Evolutionary conservation across 2,113 vertebrate genomes (phyloP), one percentile per base, ranked within the genome.

Genomic region (Patagioenas fasciata): DNA sequence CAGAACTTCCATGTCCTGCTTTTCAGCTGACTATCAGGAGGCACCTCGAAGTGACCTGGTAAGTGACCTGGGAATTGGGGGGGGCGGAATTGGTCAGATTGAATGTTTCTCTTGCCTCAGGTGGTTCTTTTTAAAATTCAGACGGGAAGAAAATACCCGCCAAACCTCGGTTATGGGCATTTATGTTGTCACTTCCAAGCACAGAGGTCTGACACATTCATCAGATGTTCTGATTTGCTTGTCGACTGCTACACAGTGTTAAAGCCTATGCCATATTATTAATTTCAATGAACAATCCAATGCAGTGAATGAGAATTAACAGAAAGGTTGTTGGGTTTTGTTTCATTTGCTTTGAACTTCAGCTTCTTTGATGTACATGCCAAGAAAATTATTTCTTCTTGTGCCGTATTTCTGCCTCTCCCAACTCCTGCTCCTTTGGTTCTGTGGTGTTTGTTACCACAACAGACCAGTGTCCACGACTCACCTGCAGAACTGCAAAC

Each of bases 31-130:
- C 57, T 99, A 98, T 93, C 98, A 99, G 89, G 99, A 99, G 28
- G 93, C 98, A 70, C 97, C 98, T 19, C 99, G 98, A 86, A 98
- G 98, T 25, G 99, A 99, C 93, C 97, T 99, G 71, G 99, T 99
- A 91, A 97, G 98, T 98, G 44, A 20, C 54, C 36, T 50, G 42
- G 53, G 5, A 47, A 13, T 1, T 61, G 29, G 19, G 58, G 15
- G 0, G 38, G 20, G 13, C n/a, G 67, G 7, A 13, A 5, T 15
- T 58, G 57, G 7, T 57, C 64, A 32, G 6, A 4, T 9, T 18
- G 18, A 2, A 0, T 21, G 23, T 32, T 86, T 69, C 20, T 89
- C 11, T 18, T 32, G 29, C 44, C 11, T 26, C 16, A 11, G 18
- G 6, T 80, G 14, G 2, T 3, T 15, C 56, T 60, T 69, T 73